Evolutionary conservation across 2,888 invertebrate species (phyloP).

Genomic region (Chaitophorus viminalis): DNA sequence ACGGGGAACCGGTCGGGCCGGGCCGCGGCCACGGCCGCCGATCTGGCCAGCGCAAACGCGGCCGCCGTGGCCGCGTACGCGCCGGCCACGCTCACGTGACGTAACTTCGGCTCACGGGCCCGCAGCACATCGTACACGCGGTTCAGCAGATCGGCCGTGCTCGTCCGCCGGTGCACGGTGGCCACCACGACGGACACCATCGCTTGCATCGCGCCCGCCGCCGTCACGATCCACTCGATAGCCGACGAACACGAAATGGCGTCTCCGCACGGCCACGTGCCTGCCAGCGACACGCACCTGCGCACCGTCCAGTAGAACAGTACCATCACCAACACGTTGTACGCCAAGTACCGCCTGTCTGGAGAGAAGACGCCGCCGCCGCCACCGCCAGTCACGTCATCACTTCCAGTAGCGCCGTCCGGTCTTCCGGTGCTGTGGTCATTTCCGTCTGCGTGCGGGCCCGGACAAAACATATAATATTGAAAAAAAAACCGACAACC

Average conservation of each 20-base stretch:
- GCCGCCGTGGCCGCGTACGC: neutral
- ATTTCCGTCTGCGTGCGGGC: neutral
- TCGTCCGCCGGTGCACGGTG: neutral
- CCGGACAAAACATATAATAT: neutral
- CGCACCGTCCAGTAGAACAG: slow-evolving; percentile 27
- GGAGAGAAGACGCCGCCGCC: neutral
- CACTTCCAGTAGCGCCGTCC: too few species aligned
- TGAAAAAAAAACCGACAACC: neutral
- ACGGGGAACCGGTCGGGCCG: neutral
- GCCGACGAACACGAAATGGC: slow-evolving; percentile 9
- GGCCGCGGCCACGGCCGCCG: neutral
- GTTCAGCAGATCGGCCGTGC: slow-evolving; percentile 12
- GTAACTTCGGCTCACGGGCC: neutral
- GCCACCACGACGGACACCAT: slow-evolving; percentile 19
- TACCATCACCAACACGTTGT: neutral
- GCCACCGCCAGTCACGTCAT: too few species aligned
- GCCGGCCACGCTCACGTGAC: neutral
- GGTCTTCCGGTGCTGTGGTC: neutral
- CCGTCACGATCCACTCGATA: slow-evolving; percentile 16
- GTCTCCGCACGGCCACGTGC: neutral
- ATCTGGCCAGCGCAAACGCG: neutral
- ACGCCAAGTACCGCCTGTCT: slow-evolving; percentile 8
- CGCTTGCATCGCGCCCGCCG: slow-evolving; percentile 13
- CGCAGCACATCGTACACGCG: neutral
- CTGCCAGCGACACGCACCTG: neutral